Base-by-base conservation (phyloP, 2,113 vertebrate species). In the Phaetusa simplex region DNA sequence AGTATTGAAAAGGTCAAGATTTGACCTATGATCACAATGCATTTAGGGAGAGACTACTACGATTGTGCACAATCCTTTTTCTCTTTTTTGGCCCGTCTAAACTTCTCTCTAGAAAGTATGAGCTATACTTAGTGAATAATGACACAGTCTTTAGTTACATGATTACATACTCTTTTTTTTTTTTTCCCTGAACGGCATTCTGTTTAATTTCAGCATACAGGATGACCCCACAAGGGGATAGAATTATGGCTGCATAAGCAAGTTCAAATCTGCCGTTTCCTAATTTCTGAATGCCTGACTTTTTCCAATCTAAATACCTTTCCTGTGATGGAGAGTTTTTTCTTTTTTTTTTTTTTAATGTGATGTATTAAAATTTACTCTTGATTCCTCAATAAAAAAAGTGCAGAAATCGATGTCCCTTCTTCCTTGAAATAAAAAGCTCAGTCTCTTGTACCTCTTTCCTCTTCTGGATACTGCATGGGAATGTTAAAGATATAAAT, bases 191-290 rank as follows among this genome's bases (percentile, higher is more conserved):
- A 65, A 65, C n/a, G 74, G 20, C 7, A 1, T 88, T 88, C 76
- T 90, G 38, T 32, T 64, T 88, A 73, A 83, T 95, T 94, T 95
- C 67, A 81, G 55, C 17, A 15, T 34, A 20, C 18, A 81, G 64
- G 42, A 49, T 86, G 42, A 73, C 92, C 50, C 49, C 96, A 86
- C 76, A 47, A 67, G 82, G 79, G 71, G 16, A 77, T 23, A 71
- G 71, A 93, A 94, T 96, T 96, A 81, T 34, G 32, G 45, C 67
- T 92, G 82, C 76, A 55, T 74, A 82, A 94, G 23, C 90, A 81
- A 74, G 53, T 88, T 55, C 88, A 93, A 83, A 92, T 93, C 72
- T 94, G n/a, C 58, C 2, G 1, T 86, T 95, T 90, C 45, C 26
- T 88, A 67, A 93, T 93, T 91, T 85, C 45, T 67, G 34, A 92